Percentiles rank a stretch among this genome's conserved stretches.
These are phyloP conservation scores for Tetrao urogallus DNA, from an alignment of 2,113 vertebrate genomes.

Conservation along the genomic window DNA sequence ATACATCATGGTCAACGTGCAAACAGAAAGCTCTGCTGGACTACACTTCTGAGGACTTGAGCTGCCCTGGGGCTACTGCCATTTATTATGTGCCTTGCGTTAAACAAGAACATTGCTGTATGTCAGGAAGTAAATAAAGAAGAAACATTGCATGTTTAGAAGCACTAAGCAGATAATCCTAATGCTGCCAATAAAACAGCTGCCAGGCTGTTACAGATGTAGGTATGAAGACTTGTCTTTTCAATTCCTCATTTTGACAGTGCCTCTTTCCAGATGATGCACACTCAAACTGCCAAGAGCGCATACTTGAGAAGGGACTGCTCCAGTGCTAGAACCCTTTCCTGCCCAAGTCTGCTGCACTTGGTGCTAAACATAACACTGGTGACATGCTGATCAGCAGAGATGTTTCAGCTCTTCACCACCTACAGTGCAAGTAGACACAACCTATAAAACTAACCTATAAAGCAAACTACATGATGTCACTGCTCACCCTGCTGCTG, in stretches of 20 bases:
- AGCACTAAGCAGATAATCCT: constrained; percentile 1
- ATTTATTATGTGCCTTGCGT: constrained; percentile 44
- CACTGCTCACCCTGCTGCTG: background rate
- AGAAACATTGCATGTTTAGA: background rate
- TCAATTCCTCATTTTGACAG: background rate
- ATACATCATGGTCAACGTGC: constrained; percentile 23
- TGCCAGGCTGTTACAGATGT: background rate
- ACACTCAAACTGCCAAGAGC: background rate
- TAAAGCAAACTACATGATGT: constrained; percentile 49
- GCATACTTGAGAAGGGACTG: background rate
- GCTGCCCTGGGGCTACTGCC: constrained; percentile 56
- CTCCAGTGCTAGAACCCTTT: background rate
- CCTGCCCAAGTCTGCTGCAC: background rate
- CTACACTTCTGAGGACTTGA: constrained; percentile 14
- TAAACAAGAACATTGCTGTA: constrained; percentile 10
- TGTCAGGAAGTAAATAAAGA: constrained; percentile 34
- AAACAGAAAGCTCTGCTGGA: constrained; percentile 41
- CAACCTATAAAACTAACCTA: constrained; percentile 55
- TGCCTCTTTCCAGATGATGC: background rate
- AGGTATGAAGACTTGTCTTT: constrained; percentile 6
- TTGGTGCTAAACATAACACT: constrained; percentile 42
- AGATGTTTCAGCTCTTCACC: constrained; percentile 37
- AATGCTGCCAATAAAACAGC: background rate
- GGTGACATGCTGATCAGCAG: constrained; percentile 36
- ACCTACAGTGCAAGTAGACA: constrained; percentile 14